Evolutionary conservation across 2,113 vertebrate genomes (phyloP), one percentile per base, ranked within the genome.

Genomic region (Ranitomeya imitator): DNA sequence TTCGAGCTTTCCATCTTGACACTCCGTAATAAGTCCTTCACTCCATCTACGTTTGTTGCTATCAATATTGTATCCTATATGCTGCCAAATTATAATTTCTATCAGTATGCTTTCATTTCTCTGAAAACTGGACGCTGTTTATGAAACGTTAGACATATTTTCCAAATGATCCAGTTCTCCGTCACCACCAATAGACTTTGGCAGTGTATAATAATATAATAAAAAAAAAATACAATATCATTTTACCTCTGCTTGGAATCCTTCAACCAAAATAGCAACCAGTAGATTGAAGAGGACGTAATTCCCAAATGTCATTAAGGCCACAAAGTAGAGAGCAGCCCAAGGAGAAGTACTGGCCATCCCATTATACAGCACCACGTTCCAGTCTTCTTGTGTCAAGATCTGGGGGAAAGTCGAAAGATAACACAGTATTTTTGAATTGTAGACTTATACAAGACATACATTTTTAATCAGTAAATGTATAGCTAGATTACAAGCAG

Each of bases 321-420:
- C 97, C 14, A 99, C 98, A 7, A 99, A 99, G 91, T 99, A 99
- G 74, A 99, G 97, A 15, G 98, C 97, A 37, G 97, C 98, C 91
- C 97, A 95, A 0, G 98, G 98, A 0, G 98, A 98, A 0, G 98
- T 99, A 79, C 97, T 98, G 59, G 98, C 98, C 95, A 96, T 96
- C 59, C 98, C 98, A 0, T 99, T 99, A 91, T 99, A 99, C 65
- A 99, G 93, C 19, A 99, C 98, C 4, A 95, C 96, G 0, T 99
- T 99, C 98, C 98, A 99, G 93, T 99, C 98, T 90, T 99, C 98
- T 90, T 99, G 98, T 7, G 98, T 99, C 88, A 99, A 92, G 89
- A 99, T 99, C 98, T 99, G 89, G 7, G 90, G 51, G 6, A 87
- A 14, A 74, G 4, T 10, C 45, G 7, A 88, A 76, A 76, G 18